Percentiles rank a stretch among this genome's conserved stretches.
Evolutionary conservation across 2,113 vertebrate species (phyloP).

Genomic region (Climacteris rufus): DNA sequence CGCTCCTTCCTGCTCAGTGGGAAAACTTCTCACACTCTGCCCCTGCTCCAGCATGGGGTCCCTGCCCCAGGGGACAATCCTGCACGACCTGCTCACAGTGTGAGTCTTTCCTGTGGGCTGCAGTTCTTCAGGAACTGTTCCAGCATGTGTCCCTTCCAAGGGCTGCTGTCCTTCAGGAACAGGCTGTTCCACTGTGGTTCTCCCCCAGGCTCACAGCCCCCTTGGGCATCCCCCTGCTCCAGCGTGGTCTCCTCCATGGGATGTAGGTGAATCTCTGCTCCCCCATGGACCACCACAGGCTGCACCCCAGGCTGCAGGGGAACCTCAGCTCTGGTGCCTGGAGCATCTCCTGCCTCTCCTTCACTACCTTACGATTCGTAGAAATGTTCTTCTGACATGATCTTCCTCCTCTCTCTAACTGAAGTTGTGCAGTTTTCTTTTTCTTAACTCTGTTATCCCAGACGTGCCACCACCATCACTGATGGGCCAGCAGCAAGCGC

Average conservation of each 20-base stretch:
- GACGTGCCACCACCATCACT: not conserved
- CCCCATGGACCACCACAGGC: not conserved
- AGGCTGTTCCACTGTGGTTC: not conserved
- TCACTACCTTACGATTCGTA: not conserved
- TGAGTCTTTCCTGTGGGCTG: not conserved
- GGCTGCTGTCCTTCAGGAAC: not conserved
- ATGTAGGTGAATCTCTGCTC: not conserved
- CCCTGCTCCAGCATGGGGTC: not conserved
- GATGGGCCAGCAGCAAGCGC: rapidly evolving
- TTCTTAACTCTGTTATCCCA: not conserved
- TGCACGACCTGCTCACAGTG: not conserved
- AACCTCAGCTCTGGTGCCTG: not conserved
- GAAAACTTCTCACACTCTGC: not conserved
- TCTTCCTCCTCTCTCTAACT: not conserved
- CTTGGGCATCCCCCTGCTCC: not conserved
- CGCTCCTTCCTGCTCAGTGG: not conserved
- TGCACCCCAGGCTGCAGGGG: not conserved
- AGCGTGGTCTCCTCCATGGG: not conserved
- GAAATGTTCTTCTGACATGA: not conserved
- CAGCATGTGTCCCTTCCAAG: not conserved
- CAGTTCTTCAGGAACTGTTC: not conserved
- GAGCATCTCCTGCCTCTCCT: not conserved
- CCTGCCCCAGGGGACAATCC: not conserved
- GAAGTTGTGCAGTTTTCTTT: not conserved
- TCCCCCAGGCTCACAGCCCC: not conserved